phyloP scores from a whole-genome alignment of 2,888 invertebrate genomes.

The Trichopria drosophilae region DNA sequence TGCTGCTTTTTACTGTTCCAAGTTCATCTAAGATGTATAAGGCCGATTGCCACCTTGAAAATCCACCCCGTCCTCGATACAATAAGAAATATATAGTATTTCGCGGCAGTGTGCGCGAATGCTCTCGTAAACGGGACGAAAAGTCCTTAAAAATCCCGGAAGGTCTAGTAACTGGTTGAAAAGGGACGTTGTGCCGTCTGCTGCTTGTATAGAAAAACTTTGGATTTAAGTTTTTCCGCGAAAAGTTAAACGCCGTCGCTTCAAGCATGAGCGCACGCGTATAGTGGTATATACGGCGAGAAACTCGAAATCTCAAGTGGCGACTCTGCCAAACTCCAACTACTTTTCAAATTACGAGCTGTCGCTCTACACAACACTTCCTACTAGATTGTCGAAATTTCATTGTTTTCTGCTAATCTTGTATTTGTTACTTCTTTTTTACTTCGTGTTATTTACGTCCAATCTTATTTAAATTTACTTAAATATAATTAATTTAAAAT shows the following conservation, averaged over 20 bases:
- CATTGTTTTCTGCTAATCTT: too few relatives aligned
- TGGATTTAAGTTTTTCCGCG: slow-evolving; percentile 48
- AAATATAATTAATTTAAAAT: too few relatives aligned
- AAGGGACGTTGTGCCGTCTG: slow-evolving; percentile 7
- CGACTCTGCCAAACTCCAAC: slow-evolving; percentile 26
- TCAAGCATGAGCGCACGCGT: slow-evolving; percentile 3
- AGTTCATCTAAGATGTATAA: slow-evolving; percentile 29
- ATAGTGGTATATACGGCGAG: not conserved
- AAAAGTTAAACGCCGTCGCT: slow-evolving; percentile 47
- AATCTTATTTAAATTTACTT: too few relatives aligned
- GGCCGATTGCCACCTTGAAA: slow-evolving; percentile 12
- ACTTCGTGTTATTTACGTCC: too few relatives aligned
- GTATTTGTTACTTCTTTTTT: too few relatives aligned
- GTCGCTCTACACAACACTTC: too few relatives aligned
- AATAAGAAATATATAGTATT: slow-evolving; percentile 20
- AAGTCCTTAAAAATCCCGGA: slow-evolving; percentile 18
- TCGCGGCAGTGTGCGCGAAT: slow-evolving; percentile 16
- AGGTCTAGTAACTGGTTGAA: slow-evolving; percentile 10
- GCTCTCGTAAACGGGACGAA: slow-evolving; percentile 17
- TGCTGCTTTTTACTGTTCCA: slow-evolving; percentile 29
- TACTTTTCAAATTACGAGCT: too few relatives aligned
- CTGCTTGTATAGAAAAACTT: slow-evolving; percentile 42
- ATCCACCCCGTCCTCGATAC: slow-evolving; percentile 21
- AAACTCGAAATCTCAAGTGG: slow-evolving; percentile 28
- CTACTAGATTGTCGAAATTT: too few relatives aligned